Evolutionary conservation across 2,113 vertebrate genomes (phyloP).

Genomic region (Ictidomys tridecemlineatus): DNA sequence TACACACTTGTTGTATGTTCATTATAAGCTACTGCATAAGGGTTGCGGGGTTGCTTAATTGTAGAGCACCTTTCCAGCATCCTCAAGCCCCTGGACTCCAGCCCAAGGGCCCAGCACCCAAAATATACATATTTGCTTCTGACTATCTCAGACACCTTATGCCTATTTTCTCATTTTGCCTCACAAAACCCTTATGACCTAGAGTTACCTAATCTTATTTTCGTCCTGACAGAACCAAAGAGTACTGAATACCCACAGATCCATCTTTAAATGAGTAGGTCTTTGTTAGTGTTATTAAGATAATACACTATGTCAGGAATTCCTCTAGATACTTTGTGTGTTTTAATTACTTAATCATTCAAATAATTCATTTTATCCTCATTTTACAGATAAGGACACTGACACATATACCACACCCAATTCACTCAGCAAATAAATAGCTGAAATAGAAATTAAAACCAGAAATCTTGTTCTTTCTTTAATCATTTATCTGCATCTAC

Average conservation of each 20-base stretch:
- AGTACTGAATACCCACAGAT: neutral
- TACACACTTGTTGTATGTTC: neutral
- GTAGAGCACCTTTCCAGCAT: too few species aligned
- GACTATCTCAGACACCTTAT: neutral
- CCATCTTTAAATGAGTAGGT: neutral
- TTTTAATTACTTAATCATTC: constrained; percentile 23
- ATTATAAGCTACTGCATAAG: neutral
- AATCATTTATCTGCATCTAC: neutral
- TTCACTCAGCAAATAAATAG: neutral
- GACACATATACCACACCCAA: neutral
- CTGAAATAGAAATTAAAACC: neutral
- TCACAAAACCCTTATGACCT: constrained; percentile 10
- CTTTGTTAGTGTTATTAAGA: constrained; percentile 14
- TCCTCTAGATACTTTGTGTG: neutral
- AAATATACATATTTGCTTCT: neutral
- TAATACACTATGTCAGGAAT: neutral
- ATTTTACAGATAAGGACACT: neutral
- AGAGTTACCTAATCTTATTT: neutral
- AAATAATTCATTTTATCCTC: neutral
- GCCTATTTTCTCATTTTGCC: neutral
- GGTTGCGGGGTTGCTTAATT: too few species aligned
- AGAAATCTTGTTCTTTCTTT: neutral
- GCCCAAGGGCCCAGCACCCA: too few species aligned
- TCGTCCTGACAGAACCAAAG: neutral
- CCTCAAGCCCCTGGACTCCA: too few species aligned